phyloP scores from a whole-genome alignment of 2,113 vertebrate species.

The Aptenodytes patagonicus region DNA sequence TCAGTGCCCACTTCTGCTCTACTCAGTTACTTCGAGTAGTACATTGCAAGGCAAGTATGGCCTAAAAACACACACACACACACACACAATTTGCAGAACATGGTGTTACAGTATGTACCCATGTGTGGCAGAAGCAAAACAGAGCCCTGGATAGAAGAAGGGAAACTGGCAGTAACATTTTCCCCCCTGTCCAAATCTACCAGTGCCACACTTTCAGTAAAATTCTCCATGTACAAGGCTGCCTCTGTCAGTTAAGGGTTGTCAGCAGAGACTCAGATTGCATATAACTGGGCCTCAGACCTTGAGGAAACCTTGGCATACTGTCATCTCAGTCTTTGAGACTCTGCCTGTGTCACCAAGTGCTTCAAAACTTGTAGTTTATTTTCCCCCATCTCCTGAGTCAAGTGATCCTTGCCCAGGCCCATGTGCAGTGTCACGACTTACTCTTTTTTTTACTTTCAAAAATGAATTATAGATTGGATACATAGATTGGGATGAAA shows the following conservation, averaged over 20 bases:
- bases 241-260: not conserved
- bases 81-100: not conserved
- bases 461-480: not conserved
- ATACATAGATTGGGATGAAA: not conserved
- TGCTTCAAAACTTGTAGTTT: not conserved
- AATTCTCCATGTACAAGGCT: not conserved
- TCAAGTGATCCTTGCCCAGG: not conserved
- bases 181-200: not conserved
- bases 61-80: not conserved
- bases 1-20: not conserved
- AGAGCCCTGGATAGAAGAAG: not conserved
- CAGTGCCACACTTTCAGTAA: not conserved
- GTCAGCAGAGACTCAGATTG: not conserved
- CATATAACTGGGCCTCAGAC: not conserved
- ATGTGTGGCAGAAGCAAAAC: not conserved
- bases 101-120: not conserved
- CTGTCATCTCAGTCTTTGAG: not conserved
- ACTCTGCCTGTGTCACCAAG: not conserved
- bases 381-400: not conserved
- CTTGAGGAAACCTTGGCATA: not conserved
- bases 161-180: not conserved
- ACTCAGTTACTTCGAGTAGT: not conserved
- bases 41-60: not conserved
- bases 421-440: not conserved
- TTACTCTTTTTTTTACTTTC: not conserved